A percentile compares a stretch with the other conserved stretches of the same genome.
Conservation (phyloP, 1,140 invertebrate genomes). For the Grapholita molesta region DNA sequence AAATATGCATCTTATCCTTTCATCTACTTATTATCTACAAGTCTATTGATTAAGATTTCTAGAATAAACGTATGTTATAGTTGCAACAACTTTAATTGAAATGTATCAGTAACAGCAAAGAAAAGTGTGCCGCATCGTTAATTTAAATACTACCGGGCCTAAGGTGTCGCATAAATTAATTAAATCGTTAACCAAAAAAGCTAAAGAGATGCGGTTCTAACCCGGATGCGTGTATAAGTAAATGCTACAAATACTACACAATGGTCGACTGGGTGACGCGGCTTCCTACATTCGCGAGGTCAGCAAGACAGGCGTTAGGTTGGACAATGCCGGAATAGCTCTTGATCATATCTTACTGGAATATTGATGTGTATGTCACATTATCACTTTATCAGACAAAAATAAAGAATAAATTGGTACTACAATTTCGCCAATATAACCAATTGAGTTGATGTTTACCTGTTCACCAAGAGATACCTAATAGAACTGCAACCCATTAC, state of each 20-base stretch:
- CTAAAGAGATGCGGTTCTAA: neutral
- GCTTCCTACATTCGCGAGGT: conserved; percentile 10
- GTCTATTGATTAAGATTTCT: neutral
- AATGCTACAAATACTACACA: conserved; percentile 14
- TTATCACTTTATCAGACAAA: too few species aligned
- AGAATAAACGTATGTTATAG: neutral
- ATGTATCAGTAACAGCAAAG: neutral
- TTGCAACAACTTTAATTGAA: too few species aligned
- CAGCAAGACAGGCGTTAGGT: neutral
- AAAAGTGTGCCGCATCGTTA: neutral
- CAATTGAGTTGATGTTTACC: neutral
- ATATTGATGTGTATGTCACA: too few species aligned
- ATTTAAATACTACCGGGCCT: conserved; percentile 2
- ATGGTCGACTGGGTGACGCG: neutral
- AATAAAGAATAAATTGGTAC: too few species aligned
- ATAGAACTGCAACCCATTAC: neutral
- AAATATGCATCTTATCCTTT: neutral
- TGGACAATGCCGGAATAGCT: neutral
- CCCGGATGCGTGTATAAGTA: conserved; percentile 15
- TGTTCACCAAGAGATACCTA: neutral
- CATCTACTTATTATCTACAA: neutral
- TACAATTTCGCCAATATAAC: neutral
- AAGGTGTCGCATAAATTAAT: neutral
- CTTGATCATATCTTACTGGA: neutral
- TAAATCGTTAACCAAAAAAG: neutral